Evolutionary conservation across 2,888 invertebrate genomes (phyloP).

Genomic region (Pollenia amentaria): DNA sequence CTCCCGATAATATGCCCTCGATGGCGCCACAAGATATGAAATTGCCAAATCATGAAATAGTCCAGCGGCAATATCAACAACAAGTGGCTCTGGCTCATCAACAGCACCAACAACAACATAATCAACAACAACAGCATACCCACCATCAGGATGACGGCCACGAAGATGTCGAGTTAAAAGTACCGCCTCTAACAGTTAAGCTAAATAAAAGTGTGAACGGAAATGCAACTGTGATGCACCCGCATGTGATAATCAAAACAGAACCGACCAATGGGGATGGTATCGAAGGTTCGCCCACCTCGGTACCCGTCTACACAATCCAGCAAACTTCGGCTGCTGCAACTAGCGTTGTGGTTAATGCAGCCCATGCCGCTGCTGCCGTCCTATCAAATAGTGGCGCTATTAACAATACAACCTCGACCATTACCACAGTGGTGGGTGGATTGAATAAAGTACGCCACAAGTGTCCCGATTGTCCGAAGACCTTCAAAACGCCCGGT

Average conservation of each 20-base stretch:
- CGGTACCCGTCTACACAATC: slow-evolving; percentile 81
- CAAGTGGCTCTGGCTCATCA: slow-evolving; percentile 68
- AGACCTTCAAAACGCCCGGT: slow-evolving; percentile 83
- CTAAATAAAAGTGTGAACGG: slow-evolving; percentile 81
- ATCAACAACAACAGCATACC: slow-evolving; percentile 76
- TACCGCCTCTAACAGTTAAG: slow-evolving; percentile 83
- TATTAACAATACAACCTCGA: slow-evolving; percentile 70
- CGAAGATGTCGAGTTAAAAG: slow-evolving; percentile 79
- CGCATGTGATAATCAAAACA: slow-evolving; percentile 82
- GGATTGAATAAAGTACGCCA: slow-evolving; percentile 81
- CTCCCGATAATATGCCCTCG: slow-evolving; percentile 80
- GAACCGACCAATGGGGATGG: slow-evolving; percentile 80
- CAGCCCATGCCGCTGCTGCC: slow-evolving; percentile 73
- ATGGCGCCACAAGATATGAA: slow-evolving; percentile 82
- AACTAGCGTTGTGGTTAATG: slow-evolving; percentile 74
- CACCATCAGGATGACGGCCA: slow-evolving; percentile 75
- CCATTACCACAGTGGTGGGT: slow-evolving; percentile 63
- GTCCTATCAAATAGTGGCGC: slow-evolving; percentile 63
- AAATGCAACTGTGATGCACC: slow-evolving; percentile 79
- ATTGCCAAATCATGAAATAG: slow-evolving; percentile 70
- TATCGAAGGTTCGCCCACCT: slow-evolving; percentile 76
- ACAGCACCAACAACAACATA: slow-evolving; percentile 78
- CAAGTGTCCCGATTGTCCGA: slow-evolving; percentile 84
- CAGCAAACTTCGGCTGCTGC: slow-evolving; percentile 77
- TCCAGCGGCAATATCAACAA: slow-evolving; percentile 70